Evolutionary conservation across 1,140 invertebrate species (phyloP).

Genomic region (Heterodera schachtii): DNA sequence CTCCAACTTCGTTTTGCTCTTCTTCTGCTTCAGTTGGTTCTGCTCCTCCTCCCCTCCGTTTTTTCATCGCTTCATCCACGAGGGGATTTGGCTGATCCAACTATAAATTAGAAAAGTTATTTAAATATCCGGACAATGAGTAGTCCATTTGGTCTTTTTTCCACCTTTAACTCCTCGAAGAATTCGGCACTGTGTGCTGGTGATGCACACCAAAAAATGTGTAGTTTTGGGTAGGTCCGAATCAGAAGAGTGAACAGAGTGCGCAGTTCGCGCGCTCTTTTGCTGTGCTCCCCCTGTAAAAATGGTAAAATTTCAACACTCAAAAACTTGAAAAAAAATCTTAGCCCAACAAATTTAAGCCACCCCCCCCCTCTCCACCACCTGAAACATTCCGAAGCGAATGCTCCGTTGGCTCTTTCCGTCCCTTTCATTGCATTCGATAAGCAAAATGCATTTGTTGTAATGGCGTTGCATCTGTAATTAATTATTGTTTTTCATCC

Average conservation of each 20-base stretch:
- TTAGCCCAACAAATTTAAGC: neutral
- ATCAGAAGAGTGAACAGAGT: constrained; percentile 54
- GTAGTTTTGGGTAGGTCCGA: constrained; percentile 49
- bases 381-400: constrained; percentile 57
- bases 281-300: constrained; percentile 54
- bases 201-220: constrained; percentile 52
- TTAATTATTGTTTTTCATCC: neutral
- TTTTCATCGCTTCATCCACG: constrained; percentile 44
- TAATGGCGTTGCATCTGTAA: constrained; percentile 56
- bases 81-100: constrained; percentile 54
- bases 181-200: constrained; percentile 59
- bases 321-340: too few species aligned
- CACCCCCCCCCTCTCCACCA: constrained; percentile 22
- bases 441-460: constrained; percentile 50
- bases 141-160: neutral
- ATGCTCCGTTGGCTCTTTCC: constrained; percentile 45
- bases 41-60: neutral
- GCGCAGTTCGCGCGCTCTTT: constrained; percentile 57
- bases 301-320: neutral
- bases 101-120: neutral
- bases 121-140: neutral
- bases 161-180: constrained; percentile 62
- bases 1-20: neutral
- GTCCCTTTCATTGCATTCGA: constrained; percentile 63
- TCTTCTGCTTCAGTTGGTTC: neutral